These are phyloP conservation scores for Erannis defoliaria DNA, from an alignment of 2,888 invertebrate species.

Conservation along the genomic window DNA sequence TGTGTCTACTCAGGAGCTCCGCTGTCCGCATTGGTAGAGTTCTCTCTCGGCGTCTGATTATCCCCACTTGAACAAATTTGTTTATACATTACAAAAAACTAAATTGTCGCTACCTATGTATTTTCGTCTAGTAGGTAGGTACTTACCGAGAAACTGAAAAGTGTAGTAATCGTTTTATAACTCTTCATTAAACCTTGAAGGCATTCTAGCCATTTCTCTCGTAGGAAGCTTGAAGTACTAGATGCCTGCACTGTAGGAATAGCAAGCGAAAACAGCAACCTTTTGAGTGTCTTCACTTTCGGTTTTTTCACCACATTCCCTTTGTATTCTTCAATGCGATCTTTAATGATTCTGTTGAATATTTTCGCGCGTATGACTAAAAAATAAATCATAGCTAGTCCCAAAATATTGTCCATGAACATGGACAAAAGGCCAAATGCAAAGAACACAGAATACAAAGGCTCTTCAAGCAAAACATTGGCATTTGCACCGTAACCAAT, in stretches of 20 bases:
- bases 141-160: conserved; percentile 55
- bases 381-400: conserved; percentile 47
- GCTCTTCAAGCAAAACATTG: conserved; percentile 39
- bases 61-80: too few relatives aligned
- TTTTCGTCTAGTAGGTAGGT: neutral
- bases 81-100: too few relatives aligned
- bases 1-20: too few relatives aligned
- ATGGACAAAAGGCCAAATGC: conserved; percentile 28
- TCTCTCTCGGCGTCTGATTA: too few relatives aligned
- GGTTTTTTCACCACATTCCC: conserved; percentile 9
- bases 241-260: conserved; percentile 24
- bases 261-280: conserved; percentile 15
- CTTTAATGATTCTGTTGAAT: conserved; percentile 48
- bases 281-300: conserved; percentile 13
- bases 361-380: conserved; percentile 46
- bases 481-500: conserved; percentile 41
- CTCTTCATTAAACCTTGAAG: conserved; percentile 51
- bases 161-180: conserved; percentile 46
- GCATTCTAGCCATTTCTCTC: conserved; percentile 42
- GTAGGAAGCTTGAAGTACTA: conserved; percentile 10
- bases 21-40: too few relatives aligned
- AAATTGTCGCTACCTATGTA: too few relatives aligned
- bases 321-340: conserved; percentile 17
- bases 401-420: conserved; percentile 50
- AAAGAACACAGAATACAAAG: conserved; percentile 37